Percentiles rank a stretch among this genome's conserved stretches.
Conservation (phyloP, 2,888 invertebrate genomes). For the Sarcophaga carnaria region DNA sequence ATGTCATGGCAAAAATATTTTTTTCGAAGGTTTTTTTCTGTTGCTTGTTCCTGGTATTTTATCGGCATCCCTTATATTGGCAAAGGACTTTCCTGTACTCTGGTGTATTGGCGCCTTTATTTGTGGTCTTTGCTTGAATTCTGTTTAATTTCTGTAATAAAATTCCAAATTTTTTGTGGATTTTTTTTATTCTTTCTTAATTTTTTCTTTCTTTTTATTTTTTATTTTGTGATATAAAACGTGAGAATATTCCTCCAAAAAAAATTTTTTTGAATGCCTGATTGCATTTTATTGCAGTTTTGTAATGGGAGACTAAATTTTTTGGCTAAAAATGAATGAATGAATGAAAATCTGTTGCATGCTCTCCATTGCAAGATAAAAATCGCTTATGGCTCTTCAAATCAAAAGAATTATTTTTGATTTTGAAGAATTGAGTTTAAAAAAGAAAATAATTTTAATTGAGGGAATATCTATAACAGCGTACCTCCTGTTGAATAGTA, state of each 20-base stretch:
- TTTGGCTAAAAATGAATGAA: not conserved
- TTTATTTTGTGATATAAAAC: conserved; percentile 27
- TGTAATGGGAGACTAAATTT: not conserved
- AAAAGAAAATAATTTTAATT: too few relatives aligned
- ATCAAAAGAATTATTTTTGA: too few relatives aligned
- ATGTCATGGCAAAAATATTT: conserved; percentile 55
- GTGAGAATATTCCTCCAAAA: conserved; percentile 58
- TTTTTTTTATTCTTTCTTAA: not conserved
- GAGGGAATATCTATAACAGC: too few relatives aligned
- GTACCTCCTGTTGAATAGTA: too few relatives aligned
- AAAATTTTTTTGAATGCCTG: conserved; percentile 21
- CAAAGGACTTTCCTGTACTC: conserved; percentile 12
- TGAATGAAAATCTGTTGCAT: too few relatives aligned
- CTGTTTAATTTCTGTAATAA: conserved; percentile 56
- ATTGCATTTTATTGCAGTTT: conserved; percentile 39
- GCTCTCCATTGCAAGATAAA: too few relatives aligned
- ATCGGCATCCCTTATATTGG: conserved; percentile 52
- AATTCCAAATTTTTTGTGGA: conserved; percentile 35
- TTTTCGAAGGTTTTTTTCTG: conserved; percentile 28
- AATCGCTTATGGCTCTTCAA: too few relatives aligned
- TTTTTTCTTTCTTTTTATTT: conserved; percentile 17
- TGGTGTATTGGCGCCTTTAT: conserved; percentile 64
- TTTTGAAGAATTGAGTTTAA: too few relatives aligned
- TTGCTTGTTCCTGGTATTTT: conserved; percentile 45
- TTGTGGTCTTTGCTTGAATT: conserved; percentile 46